These are phyloP conservation scores for Frieseomelitta varia DNA, from an alignment of 1,140 invertebrate genomes.

Conservation along the genomic window DNA sequence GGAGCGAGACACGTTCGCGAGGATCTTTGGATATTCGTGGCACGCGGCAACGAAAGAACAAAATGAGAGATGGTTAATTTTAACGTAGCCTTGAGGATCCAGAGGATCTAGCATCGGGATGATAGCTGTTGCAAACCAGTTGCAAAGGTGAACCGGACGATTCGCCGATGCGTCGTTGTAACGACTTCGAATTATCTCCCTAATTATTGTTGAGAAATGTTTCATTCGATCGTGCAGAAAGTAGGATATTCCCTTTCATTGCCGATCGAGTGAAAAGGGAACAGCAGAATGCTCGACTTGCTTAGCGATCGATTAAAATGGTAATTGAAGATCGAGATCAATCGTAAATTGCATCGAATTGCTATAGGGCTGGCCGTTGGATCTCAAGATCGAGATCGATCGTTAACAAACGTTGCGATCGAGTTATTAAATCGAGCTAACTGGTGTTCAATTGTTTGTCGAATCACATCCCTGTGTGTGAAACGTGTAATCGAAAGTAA, in stretches of 20 bases:
- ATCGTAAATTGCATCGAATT: not conserved
- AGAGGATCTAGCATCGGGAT: slow-evolving; percentile 2
- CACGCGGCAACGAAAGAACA: not conserved
- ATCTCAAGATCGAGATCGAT: not conserved
- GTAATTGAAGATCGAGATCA: not conserved
- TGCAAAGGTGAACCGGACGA: slow-evolving; percentile 19
- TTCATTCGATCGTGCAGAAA: not conserved
- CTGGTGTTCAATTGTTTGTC: not conserved
- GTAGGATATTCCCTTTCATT: no score
- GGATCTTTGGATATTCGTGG: slow-evolving; percentile 3
- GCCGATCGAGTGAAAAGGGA: not conserved
- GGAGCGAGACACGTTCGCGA: not conserved
- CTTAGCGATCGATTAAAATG: not conserved
- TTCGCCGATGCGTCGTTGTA: not conserved
- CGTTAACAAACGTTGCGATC: no score
- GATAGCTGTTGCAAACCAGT: not conserved
- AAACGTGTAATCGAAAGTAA: slow-evolving; percentile 24
- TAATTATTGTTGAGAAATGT: no score
- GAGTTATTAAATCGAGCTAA: no score
- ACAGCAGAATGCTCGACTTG: not conserved
- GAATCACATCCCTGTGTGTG: not conserved
- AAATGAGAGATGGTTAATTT: not conserved
- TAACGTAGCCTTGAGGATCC: slow-evolving; percentile 15
- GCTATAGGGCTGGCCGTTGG: no score
- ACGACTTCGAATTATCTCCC: no score